Percentiles rank a stretch among this genome's conserved stretches.
These are phyloP conservation scores for Peromyscus attwateri DNA, from an alignment of 2,797 vertebrate species.

Conservation along the genomic window DNA sequence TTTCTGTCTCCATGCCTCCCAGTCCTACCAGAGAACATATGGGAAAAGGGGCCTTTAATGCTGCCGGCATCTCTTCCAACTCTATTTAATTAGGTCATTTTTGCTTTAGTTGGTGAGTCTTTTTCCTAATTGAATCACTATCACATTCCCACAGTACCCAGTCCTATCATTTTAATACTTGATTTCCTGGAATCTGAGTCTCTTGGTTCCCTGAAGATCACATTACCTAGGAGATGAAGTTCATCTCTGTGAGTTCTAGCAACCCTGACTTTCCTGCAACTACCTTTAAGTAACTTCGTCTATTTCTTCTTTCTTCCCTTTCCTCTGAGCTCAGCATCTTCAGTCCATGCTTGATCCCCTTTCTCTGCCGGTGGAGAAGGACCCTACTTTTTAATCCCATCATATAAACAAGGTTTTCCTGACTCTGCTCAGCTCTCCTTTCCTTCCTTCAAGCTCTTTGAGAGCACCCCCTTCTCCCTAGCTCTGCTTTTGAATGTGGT, in stretches of 20 bases:
- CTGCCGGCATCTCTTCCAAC: not conserved
- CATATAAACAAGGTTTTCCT: not conserved
- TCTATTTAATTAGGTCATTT: conserved; percentile 1
- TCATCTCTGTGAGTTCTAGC: not conserved
- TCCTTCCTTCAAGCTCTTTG: not conserved
- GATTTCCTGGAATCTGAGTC: not conserved
- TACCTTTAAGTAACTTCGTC: not conserved
- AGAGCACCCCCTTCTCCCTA: not conserved
- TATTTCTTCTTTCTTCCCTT: not conserved
- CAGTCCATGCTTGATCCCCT: not conserved
- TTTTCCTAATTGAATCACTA: not conserved
- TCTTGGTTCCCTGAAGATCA: conserved; percentile 6
- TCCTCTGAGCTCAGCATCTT: not conserved
- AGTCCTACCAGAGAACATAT: not conserved
- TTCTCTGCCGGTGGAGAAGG: not conserved
- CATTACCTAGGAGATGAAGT: not conserved
- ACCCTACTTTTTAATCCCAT: not conserved
- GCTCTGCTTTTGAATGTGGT: conserved; percentile 1
- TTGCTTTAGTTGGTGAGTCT: not conserved
- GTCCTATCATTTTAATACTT: not conserved
- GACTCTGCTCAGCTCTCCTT: not conserved
- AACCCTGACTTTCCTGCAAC: not conserved
- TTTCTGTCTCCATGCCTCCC: conserved; percentile 45
- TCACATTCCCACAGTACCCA: not conserved
- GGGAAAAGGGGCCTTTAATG: not conserved